Conservation (phyloP, 2,888 invertebrate genomes). For the Gymnoscelis rufifasciata region DNA sequence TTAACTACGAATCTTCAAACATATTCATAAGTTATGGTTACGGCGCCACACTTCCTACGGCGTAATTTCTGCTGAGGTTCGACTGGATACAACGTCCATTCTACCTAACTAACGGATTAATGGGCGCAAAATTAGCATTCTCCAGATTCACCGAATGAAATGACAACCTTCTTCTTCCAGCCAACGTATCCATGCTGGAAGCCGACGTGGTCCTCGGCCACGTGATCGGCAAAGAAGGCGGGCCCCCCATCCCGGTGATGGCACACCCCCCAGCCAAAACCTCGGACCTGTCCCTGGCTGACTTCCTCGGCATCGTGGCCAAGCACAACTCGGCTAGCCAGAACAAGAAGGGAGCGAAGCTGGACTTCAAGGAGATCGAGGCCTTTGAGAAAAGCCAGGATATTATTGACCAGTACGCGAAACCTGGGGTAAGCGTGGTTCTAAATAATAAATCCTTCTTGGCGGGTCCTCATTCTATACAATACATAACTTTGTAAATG, state of each 20-base stretch:
- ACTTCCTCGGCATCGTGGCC: slow-evolving; percentile 82
- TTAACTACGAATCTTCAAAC: too few species aligned
- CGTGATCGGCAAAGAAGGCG: slow-evolving; percentile 66
- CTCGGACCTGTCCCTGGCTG: slow-evolving; percentile 86
- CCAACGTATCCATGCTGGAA: slow-evolving; percentile 88
- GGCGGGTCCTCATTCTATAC: too few species aligned
- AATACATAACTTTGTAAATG: too few species aligned
- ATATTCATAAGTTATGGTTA: too few species aligned
- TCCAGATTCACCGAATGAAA: too few species aligned
- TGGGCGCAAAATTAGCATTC: too few species aligned
- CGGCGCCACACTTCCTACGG: too few species aligned
- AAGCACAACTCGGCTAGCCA: slow-evolving; percentile 63
- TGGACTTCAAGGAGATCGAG: slow-evolving; percentile 91
- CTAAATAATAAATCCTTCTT: too few species aligned
- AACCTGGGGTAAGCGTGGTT: slow-evolving; percentile 48
- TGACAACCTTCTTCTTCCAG: slow-evolving; percentile 51
- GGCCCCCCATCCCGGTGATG: slow-evolving; percentile 86
- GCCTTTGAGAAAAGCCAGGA: slow-evolving; percentile 81
- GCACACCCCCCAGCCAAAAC: slow-evolving; percentile 86
- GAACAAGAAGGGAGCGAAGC: slow-evolving; percentile 87
- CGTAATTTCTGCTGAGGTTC: too few species aligned
- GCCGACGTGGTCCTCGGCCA: slow-evolving; percentile 89
- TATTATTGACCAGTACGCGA: slow-evolving; percentile 59
- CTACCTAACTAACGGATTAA: too few species aligned
- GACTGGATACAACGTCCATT: too few species aligned